phyloP scores from a whole-genome alignment of 2,797 vertebrate genomes.

The Ciconia nigra region DNA sequence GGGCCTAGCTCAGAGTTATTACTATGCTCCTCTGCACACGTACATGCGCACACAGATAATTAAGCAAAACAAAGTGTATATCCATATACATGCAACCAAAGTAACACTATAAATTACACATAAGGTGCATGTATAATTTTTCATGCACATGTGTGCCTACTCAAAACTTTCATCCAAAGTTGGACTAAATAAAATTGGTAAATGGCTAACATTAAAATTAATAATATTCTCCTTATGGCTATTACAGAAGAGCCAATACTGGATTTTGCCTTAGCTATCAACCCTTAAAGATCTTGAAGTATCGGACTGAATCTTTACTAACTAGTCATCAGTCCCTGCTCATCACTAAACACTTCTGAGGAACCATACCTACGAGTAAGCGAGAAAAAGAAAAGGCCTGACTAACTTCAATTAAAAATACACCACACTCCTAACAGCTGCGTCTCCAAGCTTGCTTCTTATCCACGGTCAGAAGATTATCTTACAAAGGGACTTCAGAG shows the following conservation, averaged over 20 bases:
- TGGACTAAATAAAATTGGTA: background rate
- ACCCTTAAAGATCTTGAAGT: background rate
- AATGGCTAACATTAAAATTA: background rate
- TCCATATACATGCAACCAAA: rapidly evolving
- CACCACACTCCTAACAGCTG: background rate
- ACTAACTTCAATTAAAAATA: background rate
- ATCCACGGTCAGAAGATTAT: background rate
- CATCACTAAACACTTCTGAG: background rate
- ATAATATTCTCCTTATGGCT: background rate
- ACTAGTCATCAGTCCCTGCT: background rate
- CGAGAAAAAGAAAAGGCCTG: background rate
- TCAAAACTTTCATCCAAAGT: background rate
- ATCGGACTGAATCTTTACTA: background rate
- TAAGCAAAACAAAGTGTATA: background rate
- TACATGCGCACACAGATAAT: background rate
- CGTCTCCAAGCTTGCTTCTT: background rate
- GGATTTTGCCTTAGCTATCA: background rate
- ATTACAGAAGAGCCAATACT: background rate
- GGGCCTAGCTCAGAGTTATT: background rate
- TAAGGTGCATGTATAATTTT: background rate
- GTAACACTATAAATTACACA: background rate
- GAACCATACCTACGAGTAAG: background rate
- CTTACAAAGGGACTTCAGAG: background rate
- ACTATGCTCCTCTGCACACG: background rate
- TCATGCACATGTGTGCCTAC: rapidly evolving